Evolutionary conservation across 2,113 vertebrate genomes (phyloP).

Genomic region (Oplegnathus fasciatus): DNA sequence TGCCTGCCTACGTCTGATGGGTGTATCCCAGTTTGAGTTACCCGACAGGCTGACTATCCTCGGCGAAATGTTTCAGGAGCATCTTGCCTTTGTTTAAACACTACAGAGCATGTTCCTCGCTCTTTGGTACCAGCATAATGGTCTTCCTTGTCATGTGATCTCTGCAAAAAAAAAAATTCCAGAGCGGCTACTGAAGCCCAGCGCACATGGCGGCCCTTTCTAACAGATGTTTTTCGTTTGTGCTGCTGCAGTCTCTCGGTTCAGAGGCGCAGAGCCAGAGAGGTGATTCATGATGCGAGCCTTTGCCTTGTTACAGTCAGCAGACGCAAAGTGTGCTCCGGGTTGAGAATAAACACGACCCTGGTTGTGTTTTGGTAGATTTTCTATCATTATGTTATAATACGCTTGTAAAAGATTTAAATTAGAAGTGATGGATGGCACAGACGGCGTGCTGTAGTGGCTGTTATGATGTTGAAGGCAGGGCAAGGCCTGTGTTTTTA

Average conservation of each 20-base stretch:
- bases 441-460: not conserved
- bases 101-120: conserved; percentile 34
- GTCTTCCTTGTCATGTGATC: conserved; percentile 81
- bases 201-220: conserved; percentile 76
- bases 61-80: conserved; percentile 19
- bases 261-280: conserved; percentile 75
- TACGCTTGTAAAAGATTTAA: conserved; percentile 22
- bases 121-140: conserved; percentile 59
- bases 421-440: conserved; percentile 40
- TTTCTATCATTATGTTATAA: conserved; percentile 50
- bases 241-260: conserved; percentile 70
- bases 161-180: conserved; percentile 64
- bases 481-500: not conserved
- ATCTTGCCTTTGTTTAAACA: conserved; percentile 57
- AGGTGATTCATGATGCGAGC: conserved; percentile 83
- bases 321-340: conserved; percentile 57
- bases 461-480: not conserved
- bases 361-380: conserved; percentile 43
- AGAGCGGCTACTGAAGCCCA: conserved; percentile 75
- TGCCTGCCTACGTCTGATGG: conserved; percentile 26
- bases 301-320: conserved; percentile 75
- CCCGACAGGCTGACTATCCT: conserved; percentile 27
- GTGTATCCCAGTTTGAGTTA: conserved; percentile 51
- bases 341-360: conserved; percentile 67
- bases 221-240: conserved; percentile 87